Conservation (phyloP, 1,140 invertebrate genomes). For the Wiebesia pumilae region DNA sequence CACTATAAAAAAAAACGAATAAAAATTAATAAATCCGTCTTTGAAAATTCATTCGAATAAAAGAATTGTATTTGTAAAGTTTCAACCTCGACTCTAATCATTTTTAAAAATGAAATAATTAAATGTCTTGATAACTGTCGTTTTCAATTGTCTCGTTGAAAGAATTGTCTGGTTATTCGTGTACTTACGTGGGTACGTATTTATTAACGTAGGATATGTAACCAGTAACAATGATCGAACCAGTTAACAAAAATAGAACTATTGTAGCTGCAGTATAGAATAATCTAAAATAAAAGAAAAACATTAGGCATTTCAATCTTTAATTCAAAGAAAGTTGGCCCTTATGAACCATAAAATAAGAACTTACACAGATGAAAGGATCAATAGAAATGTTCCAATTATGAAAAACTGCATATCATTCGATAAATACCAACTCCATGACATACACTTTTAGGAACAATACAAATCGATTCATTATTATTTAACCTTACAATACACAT, state of each 20-base stretch:
- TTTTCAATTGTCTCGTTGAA: neutral
- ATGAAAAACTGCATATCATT: slow-evolving; percentile 88
- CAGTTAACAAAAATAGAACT: slow-evolving; percentile 60
- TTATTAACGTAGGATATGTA: slow-evolving; percentile 67
- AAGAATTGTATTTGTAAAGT: too few relatives aligned
- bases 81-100: too few relatives aligned
- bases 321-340: neutral
- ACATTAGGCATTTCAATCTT: neutral
- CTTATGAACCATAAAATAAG: slow-evolving; percentile 1
- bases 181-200: slow-evolving; percentile 73
- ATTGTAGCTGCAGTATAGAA: slow-evolving; percentile 63
- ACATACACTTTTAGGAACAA: slow-evolving; percentile 78
- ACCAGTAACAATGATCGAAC: slow-evolving; percentile 63
- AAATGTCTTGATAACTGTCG: neutral
- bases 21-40: too few relatives aligned
- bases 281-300: slow-evolving; percentile 65
- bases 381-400: slow-evolving; percentile 74
- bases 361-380: slow-evolving; percentile 76
- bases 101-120: too few relatives aligned
- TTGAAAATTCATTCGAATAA: too few relatives aligned
- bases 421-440: slow-evolving; percentile 89
- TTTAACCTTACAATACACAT: neutral
- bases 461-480: neutral
- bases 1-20: too few relatives aligned
- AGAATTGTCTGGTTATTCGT: neutral